Conservation (phyloP, 2,797 vertebrate species). For the Paratrypauchen microcephalus region DNA sequence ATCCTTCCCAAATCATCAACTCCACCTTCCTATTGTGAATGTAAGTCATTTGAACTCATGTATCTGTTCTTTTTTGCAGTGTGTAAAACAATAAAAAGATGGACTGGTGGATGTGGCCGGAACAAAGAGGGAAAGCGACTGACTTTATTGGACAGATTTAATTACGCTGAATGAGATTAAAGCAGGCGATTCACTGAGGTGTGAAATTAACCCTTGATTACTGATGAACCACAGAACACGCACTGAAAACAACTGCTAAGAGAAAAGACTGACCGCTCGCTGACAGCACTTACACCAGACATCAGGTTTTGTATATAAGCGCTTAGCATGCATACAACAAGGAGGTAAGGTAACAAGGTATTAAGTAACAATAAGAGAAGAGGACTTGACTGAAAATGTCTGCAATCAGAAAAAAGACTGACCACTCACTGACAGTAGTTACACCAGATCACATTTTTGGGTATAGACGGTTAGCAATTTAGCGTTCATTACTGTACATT, state of each 20-base stretch:
- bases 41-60: constrained; percentile 85
- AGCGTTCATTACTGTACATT: no score
- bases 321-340: neutral
- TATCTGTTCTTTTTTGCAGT: constrained; percentile 70
- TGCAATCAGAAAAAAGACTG: no score
- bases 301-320: constrained; percentile 16
- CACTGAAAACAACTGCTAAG: constrained; percentile 69
- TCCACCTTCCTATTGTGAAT: neutral
- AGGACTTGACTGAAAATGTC: no score
- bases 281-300: constrained; percentile 69
- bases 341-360: no score
- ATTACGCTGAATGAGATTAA: constrained; percentile 99
- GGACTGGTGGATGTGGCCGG: constrained; percentile 74
- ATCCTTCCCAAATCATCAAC: neutral
- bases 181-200: constrained; percentile 94
- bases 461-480: no score
- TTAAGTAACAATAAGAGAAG: no score
- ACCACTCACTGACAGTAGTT: no score
- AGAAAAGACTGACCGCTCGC: constrained; percentile 66
- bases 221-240: constrained; percentile 75
- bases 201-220: constrained; percentile 99
- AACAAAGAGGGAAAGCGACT: constrained; percentile 94
- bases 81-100: constrained; percentile 87
- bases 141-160: constrained; percentile 99
- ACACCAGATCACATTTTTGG: no score